Percentiles rank a stretch among this genome's conserved stretches.
phyloP scores from a whole-genome alignment of 2,113 vertebrate genomes.

The Proterorhinus semilunaris region DNA sequence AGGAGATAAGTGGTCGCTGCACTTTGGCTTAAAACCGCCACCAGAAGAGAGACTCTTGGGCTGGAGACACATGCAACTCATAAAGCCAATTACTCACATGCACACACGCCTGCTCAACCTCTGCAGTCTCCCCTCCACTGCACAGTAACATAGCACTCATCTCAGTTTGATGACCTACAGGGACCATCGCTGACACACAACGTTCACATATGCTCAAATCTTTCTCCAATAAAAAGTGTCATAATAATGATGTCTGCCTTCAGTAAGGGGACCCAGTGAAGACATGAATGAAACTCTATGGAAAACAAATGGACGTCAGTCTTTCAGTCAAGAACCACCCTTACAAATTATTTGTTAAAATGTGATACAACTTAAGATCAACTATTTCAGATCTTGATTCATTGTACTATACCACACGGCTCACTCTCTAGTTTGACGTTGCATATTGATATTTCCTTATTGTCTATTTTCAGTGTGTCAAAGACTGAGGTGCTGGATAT shows the following conservation, averaged over 20 bases:
- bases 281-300: not conserved
- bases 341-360: too few species aligned
- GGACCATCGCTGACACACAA: slow-evolving; percentile 31
- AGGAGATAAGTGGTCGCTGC: slow-evolving; percentile 65
- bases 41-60: slow-evolving; percentile 59
- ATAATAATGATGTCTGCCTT: not conserved
- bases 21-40: slow-evolving; percentile 55
- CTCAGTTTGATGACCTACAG: slow-evolving; percentile 68
- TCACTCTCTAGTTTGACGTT: too few species aligned
- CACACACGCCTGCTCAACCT: slow-evolving; percentile 56
- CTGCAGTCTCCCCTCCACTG: slow-evolving; percentile 36
- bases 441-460: too few species aligned
- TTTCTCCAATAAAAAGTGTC: not conserved
- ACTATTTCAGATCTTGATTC: too few species aligned
- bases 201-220: not conserved
- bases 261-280: not conserved
- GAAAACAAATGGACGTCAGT: not conserved
- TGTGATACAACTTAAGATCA: too few species aligned
- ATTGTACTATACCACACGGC: too few species aligned
- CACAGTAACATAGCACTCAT: slow-evolving; percentile 66
- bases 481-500: too few species aligned
- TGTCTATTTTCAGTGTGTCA: too few species aligned
- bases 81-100: slow-evolving; percentile 76
- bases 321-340: too few species aligned
- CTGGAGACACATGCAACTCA: slow-evolving; percentile 70